These are phyloP conservation scores for Sussaba pulchella DNA, from an alignment of 2,888 invertebrate genomes.

Conservation along the genomic window DNA sequence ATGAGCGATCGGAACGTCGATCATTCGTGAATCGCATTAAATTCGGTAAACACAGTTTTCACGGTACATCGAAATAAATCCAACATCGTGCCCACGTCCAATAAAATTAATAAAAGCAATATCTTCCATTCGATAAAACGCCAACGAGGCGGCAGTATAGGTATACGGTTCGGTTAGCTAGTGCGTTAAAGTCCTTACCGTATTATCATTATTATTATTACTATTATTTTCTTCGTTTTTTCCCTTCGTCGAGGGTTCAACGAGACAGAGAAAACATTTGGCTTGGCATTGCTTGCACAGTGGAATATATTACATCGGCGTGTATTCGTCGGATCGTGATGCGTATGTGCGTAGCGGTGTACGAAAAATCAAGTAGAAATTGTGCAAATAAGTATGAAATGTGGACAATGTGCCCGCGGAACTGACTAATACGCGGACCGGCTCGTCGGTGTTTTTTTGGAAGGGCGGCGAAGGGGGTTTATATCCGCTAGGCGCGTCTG, in stretches of 20 bases:
- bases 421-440: conserved; percentile 79
- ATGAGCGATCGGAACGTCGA: background rate
- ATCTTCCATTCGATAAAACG: conserved; percentile 82
- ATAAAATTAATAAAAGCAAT: conserved; percentile 81
- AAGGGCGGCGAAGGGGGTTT: conserved; percentile 24
- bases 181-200: conserved; percentile 40
- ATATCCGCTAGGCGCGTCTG: conserved; percentile 18
- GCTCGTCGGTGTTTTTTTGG: conserved; percentile 66
- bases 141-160: conserved; percentile 68
- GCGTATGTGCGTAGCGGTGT: conserved; percentile 36
- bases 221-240: conserved; percentile 17
- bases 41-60: background rate
- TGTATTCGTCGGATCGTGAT: conserved; percentile 29
- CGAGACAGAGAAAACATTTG: conserved; percentile 70
- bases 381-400: conserved; percentile 84
- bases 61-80: conserved; percentile 52
- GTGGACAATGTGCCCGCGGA: conserved; percentile 82
- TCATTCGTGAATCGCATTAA: background rate
- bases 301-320: conserved; percentile 30
- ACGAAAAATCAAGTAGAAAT: conserved; percentile 80
- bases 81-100: conserved; percentile 73
- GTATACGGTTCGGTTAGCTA: conserved; percentile 61
- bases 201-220: background rate
- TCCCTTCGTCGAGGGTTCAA: conserved; percentile 32
- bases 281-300: conserved; percentile 54